Evolutionary conservation across 2,113 vertebrate species (phyloP), one percentile per base, ranked within the genome.

Genomic region (Sitta europaea): DNA sequence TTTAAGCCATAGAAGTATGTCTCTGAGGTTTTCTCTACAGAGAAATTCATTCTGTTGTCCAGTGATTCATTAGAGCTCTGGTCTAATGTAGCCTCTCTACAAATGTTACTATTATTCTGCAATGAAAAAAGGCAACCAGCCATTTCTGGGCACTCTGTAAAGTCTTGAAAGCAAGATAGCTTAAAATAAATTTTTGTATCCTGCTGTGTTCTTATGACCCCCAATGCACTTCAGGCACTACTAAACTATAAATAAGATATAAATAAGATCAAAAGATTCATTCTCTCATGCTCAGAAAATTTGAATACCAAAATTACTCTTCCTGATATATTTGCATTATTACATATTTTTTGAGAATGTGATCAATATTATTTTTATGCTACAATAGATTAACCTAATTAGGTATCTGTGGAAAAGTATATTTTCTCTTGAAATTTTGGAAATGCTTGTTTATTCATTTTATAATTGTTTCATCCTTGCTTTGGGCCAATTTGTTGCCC

Each of bases 1-100:
- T 97, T 92, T 97, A 97, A 97, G 96, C 91, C 92, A 96, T 97
- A 97, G 97, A 97, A 98, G 97, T 97, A 95, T 67, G 74, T 96
- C 92, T 98, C 83, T 97, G 88, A 96, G 91, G 23, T 96, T 95
- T 97, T 96, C 96, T 97, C 96, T 96, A 73, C 28, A 61, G n/a
- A 92, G 91, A 97, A 97, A 95, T 89, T 90, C 85, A 97, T 93
- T 92, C 43, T 86, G 29, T 54, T 88, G 51, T 88, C 63, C 65
- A 48, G 33, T 55, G 55, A 84, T 55, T 79, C 43, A 13, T 74
- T 66, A 43, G 45, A 67, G 5, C 25, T 76, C 71, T 66, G 17
- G 24, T 65, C 58, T 66, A n/a, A n/a, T n/a, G n/a, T n/a, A 76
- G 38, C 12, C 76, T 86, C 38, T 65, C 43, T 66, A 54, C 12